phyloP scores from a whole-genome alignment of 2,888 invertebrate genomes.

The Conus canariensis region DNA sequence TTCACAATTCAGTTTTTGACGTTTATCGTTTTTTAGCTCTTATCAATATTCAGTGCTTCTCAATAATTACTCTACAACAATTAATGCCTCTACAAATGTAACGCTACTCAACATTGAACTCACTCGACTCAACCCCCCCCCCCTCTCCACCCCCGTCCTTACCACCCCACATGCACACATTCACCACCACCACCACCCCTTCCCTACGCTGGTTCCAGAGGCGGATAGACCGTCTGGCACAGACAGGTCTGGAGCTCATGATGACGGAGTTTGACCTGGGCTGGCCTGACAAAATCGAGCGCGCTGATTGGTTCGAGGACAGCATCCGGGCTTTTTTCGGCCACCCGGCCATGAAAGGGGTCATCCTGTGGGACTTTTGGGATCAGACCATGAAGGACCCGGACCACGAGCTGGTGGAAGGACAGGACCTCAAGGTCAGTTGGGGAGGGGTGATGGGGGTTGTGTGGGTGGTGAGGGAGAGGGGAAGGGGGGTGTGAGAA shows the following conservation, averaged over 20 bases:
- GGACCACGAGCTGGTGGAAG: conserved; percentile 21
- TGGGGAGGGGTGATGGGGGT: background rate
- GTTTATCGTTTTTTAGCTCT: no score
- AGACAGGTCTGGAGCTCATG: conserved; percentile 31
- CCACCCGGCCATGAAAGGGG: conserved; percentile 53
- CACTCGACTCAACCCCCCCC: no score
- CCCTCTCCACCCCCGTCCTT: no score
- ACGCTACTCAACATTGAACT: no score
- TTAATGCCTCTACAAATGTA: no score
- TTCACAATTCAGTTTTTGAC: no score
- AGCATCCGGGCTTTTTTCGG: conserved; percentile 52
- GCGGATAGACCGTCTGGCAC: conserved; percentile 24
- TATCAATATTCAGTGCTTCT: no score
- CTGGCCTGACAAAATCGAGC: conserved; percentile 34
- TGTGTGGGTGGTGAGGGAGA: background rate
- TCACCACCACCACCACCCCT: no score
- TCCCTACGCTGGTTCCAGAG: background rate
- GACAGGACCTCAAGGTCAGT: conserved; percentile 1
- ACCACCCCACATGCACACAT: no score
- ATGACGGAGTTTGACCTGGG: conserved; percentile 42
- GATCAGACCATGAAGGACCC: background rate
- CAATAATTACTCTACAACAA: no score
- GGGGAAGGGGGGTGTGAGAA: no score
- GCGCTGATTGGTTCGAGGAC: conserved; percentile 50
- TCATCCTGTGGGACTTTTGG: conserved; percentile 58